Evolutionary conservation across 2,797 vertebrate genomes (phyloP).

Genomic region (Buphagus erythrorhynchus): DNA sequence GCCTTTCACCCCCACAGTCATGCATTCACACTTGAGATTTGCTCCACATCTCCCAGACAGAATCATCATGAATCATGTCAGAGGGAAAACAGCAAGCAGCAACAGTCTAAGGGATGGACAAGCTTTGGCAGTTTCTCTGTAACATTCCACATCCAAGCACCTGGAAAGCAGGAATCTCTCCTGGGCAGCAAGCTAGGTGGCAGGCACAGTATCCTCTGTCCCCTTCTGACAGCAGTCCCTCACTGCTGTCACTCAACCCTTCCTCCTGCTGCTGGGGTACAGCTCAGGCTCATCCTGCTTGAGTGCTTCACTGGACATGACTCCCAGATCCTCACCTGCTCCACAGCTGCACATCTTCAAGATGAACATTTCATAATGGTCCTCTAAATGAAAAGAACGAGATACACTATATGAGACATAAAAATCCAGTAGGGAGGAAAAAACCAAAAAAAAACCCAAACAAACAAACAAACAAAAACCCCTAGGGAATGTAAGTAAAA

Average conservation of each 20-base stretch:
- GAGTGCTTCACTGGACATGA: not conserved
- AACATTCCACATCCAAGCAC: not conserved
- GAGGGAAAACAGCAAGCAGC: not conserved
- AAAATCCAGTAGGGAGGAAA: not conserved
- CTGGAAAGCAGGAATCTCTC: not conserved
- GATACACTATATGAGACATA: not conserved
- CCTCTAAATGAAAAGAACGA: not conserved
- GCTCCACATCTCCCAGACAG: not conserved
- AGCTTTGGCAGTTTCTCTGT: not conserved
- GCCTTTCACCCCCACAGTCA: not conserved
- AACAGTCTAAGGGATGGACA: not conserved
- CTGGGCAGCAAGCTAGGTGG: not conserved
- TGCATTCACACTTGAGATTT: not conserved
- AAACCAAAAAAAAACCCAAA: too few relatives aligned
- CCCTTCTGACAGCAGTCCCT: accelerated
- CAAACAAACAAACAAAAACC: too few relatives aligned
- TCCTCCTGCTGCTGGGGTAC: not conserved
- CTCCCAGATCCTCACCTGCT: not conserved
- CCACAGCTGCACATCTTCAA: not conserved
- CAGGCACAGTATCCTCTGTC: not conserved
- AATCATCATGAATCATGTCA: not conserved
- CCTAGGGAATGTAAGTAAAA: not conserved
- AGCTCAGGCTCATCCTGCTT: not conserved
- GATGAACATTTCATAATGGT: not conserved
- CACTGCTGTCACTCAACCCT: not conserved